Evolutionary conservation across 2,113 vertebrate species (phyloP).

Genomic region (Clupea harengus): DNA sequence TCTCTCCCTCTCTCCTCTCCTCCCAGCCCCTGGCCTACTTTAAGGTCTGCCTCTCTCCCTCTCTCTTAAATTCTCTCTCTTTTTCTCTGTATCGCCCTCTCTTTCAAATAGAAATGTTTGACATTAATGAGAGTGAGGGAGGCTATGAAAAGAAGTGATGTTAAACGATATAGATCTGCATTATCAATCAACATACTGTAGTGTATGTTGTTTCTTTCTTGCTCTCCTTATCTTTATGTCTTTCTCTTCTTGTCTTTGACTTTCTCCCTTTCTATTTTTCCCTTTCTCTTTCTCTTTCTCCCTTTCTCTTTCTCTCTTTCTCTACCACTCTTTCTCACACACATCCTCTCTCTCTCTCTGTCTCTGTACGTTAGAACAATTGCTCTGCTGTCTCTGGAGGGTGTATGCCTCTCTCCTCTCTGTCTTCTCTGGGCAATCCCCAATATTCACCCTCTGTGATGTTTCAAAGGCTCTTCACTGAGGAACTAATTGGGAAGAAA

Average conservation of each 20-base stretch:
- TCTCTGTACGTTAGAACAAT: too few relatives aligned
- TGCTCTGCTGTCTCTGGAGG: too few relatives aligned
- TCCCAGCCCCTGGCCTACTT: background rate
- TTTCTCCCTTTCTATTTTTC: too few relatives aligned
- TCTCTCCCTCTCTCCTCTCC: background rate
- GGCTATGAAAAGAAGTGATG: background rate
- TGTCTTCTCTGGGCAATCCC: too few relatives aligned
- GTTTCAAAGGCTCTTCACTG: background rate
- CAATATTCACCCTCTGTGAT: background rate
- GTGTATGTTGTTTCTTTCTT: background rate
- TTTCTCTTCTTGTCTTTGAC: too few relatives aligned
- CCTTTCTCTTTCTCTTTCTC: too few relatives aligned
- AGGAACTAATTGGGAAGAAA: background rate
- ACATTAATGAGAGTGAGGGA: background rate
- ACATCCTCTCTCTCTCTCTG: too few relatives aligned
- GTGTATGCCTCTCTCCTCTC: too few relatives aligned
- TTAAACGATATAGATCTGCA: background rate
- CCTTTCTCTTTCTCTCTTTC: too few relatives aligned
- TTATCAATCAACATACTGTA: background rate
- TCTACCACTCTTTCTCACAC: too few relatives aligned
- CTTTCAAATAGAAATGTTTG: too few relatives aligned
- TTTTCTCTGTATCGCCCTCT: background rate
- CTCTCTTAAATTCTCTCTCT: background rate
- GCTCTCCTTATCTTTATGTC: background rate
- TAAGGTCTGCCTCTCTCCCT: background rate